These are phyloP conservation scores for Cettia cetti DNA, from an alignment of 2,113 vertebrate species.

Conservation along the genomic window DNA sequence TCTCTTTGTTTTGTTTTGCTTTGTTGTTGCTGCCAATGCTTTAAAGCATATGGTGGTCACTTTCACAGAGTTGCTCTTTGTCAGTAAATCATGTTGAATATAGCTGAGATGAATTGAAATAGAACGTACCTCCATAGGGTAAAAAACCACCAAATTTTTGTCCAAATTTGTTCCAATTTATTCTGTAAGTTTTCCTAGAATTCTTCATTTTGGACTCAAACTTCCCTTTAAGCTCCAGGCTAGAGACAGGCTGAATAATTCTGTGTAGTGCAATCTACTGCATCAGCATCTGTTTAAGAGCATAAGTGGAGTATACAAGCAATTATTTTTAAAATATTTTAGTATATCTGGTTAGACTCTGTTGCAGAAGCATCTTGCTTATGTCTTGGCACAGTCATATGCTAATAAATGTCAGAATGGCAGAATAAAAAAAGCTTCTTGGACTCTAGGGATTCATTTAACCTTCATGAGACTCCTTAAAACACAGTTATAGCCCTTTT, in stretches of 20 bases:
- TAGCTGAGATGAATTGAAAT: background rate
- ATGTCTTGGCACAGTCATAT: background rate
- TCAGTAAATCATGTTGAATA: background rate
- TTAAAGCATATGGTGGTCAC: background rate
- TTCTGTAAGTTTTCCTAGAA: background rate
- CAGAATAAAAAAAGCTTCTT: background rate
- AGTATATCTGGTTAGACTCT: conserved; percentile 4
- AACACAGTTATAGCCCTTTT: background rate
- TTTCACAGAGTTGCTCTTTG: background rate
- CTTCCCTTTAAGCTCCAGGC: background rate
- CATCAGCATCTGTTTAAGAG: background rate
- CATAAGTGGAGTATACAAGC: background rate
- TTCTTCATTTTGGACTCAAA: background rate
- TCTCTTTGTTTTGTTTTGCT: background rate
- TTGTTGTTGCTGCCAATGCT: background rate
- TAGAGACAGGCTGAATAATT: background rate
- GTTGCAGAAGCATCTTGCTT: background rate
- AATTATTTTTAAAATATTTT: conserved; percentile 23
- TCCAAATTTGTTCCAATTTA: no score
- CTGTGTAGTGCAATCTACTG: background rate
- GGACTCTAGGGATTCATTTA: background rate
- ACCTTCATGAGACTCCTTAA: background rate
- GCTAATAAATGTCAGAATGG: conserved; percentile 16
- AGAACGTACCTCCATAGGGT: background rate
- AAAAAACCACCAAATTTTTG: background rate